Evolutionary conservation across 2,797 vertebrate genomes (phyloP), one percentile per base, ranked within the genome.

Genomic region (Decapterus maruadsi): DNA sequence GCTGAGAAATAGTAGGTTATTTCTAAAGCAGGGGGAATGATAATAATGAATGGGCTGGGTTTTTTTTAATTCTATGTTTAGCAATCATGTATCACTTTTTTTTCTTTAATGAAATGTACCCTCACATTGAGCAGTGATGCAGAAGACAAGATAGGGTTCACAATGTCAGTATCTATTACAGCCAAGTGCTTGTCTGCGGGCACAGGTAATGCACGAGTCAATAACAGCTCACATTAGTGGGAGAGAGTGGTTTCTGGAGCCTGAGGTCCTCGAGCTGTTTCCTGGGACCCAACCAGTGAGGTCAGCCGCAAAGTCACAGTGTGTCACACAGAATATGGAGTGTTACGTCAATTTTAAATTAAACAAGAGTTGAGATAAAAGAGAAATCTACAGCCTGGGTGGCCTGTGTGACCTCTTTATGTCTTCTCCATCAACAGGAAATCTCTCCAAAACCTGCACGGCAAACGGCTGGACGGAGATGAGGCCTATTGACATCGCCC

Each of bases 381-480:
- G 34, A 68, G 63, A 54, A 59, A 70, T 74, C 2, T 6, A 10
- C 13, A 13, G 8, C 55, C 54, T 70, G 58, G 59, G 73, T 74
- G 76, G 9, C 43, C 56, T 17, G 13, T 3, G 12, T 90, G 68
- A 87, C 74, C 64, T 77, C 46, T 83, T 38, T 5, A 29, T 79
- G 26, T 80, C 43, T 38, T 68, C 75, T 51, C 60, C 4, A 19
- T 75, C 66, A 61, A 9, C 82, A 99, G 98, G 96, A 58, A 98
- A 98, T 2, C 95, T 99, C 85, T 97, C 96, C 72, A 97, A 97
- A 85, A 96, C 91, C 72, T 99, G 98, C 78, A 98, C 97, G 0
- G 90, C 82, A 1, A 88, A 96, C 0, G 97, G 97, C 77, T 99
- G 97, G 97, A 95, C 96, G 0, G 92, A 94, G 3, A 95, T 98